A percentile compares a stretch with the other conserved stretches of the same genome.
Conservation (phyloP, 2,113 vertebrate genomes). For the Arvicanthis niloticus region DNA sequence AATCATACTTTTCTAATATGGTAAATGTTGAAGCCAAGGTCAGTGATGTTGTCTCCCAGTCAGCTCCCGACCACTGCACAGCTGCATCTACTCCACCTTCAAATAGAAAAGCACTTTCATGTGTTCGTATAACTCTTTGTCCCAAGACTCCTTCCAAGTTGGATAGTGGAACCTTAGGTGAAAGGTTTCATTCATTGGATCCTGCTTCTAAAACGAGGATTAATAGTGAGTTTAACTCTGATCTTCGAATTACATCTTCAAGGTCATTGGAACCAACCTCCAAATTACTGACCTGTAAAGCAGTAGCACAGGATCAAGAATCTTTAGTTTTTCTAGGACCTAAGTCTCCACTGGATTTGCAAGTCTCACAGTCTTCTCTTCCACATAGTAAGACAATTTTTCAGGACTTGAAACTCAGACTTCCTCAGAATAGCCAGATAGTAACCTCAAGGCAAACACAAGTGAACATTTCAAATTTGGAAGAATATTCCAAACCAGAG, state of each 20-base stretch:
- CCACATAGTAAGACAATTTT: conserved; percentile 36
- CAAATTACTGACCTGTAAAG: conserved; percentile 29
- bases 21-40: not conserved
- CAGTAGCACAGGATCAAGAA: conserved; percentile 54
- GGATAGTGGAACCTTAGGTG: conserved; percentile 56
- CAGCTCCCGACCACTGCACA: not conserved
- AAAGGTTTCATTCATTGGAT: conserved; percentile 5
- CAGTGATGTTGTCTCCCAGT: fast-evolving
- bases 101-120: conserved; percentile 85
- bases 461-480: conserved; percentile 48
- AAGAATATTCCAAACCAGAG: conserved; percentile 64
- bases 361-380: not conserved
- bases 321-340: conserved; percentile 41
- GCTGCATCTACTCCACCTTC: conserved; percentile 66
- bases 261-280: conserved; percentile 58
- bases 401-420: conserved; percentile 76
- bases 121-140: conserved; percentile 88
- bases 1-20: not conserved
- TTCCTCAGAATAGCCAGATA: conserved; percentile 72
- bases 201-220: conserved; percentile 1
- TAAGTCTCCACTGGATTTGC: conserved; percentile 65
- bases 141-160: conserved; percentile 79
- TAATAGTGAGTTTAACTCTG: not conserved
- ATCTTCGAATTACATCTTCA: not conserved
- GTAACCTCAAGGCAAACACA: conserved; percentile 63